Conservation (phyloP, 2,113 vertebrate genomes). For the Cynocephalus volans region DNA sequence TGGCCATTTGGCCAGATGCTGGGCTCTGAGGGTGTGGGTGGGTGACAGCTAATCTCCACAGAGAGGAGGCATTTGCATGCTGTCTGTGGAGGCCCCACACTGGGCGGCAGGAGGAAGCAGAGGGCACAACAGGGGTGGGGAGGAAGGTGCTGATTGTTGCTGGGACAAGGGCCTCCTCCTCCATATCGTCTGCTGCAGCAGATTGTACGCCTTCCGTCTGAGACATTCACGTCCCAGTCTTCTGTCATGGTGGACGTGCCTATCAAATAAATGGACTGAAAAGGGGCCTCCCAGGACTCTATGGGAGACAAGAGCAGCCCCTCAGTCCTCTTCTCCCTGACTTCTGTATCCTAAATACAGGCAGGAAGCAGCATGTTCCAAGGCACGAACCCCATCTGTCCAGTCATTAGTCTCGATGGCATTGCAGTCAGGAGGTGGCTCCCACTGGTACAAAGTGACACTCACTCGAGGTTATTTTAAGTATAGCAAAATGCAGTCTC, state of each 20-base stretch:
- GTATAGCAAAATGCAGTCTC: neutral
- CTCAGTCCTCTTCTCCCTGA: neutral
- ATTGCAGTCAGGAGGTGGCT: neutral
- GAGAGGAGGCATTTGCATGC: neutral
- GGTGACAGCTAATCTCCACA: neutral
- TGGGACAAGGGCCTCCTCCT: neutral
- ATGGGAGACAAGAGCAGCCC: neutral
- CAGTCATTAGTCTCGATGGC: neutral
- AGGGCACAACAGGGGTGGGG: neutral
- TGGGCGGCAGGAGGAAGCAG: neutral
- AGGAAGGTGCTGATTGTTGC: neutral
- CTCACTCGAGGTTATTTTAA: neutral
- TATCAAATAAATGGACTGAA: neutral
- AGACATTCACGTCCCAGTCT: neutral
- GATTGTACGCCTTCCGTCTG: neutral
- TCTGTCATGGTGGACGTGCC: fast-evolving
- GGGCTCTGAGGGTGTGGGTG: neutral
- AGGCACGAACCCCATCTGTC: neutral
- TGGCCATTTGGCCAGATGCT: neutral
- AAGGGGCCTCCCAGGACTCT: neutral
- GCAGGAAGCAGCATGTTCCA: neutral
- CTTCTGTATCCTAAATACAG: neutral
- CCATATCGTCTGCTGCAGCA: fast-evolving
- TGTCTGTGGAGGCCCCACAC: neutral
- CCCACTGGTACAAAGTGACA: neutral